Base-by-base conservation (phyloP, 2,797 vertebrate genomes). In the Lagocephalus sceleratus region DNA sequence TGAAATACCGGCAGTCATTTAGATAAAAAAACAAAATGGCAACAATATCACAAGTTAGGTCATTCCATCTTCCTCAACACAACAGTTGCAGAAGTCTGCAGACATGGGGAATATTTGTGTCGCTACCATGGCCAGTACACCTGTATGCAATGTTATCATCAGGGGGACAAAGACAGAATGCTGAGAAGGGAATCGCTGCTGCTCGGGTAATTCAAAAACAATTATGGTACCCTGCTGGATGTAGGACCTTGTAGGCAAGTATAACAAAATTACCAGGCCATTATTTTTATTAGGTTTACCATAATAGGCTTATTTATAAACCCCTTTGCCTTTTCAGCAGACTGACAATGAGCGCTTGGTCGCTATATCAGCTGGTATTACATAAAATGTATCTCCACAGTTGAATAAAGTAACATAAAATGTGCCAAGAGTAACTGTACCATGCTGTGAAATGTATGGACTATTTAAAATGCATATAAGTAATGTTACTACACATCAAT, bases 161-260 rank as follows among this genome's bases (percentile, higher is more conserved):
- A 65, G 5, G n/a, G 49, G 45, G 26, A 35, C 48, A 29, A 38
- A 57, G 46, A 29, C 58, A 25, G 23, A 62, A 63, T 19, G 20
- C 42, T 48, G 43, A 63, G 74, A 64, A 57, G 41, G 50, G 58
- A 73, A 72, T 62, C 58, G 48, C 63, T 71, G 64, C 71, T 62
- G 55, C 44, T 59, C 52, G 51, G 52, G 66, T 67, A 71, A 73
- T 79, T 75, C 52, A 73, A 74, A 80, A 73, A 57, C 75, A 76
- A 78, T 79, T 81, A 74, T 67, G 56, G 48, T 49, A 65, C 57
- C 46, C 61, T 54, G 66, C 68, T 32, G n/a, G 51, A 32, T 52
- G 49, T 38, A 72, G 22, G 50, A 71, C 54, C 63, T 62, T 54
- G 58, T 63, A 47, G 75, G 71, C 62, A 78, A 65, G 72, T 78